Percentiles rank a stretch among this genome's conserved stretches.
These are phyloP conservation scores for Hyperopisus bebe DNA, from an alignment of 2,113 vertebrate genomes.

Conservation along the genomic window DNA sequence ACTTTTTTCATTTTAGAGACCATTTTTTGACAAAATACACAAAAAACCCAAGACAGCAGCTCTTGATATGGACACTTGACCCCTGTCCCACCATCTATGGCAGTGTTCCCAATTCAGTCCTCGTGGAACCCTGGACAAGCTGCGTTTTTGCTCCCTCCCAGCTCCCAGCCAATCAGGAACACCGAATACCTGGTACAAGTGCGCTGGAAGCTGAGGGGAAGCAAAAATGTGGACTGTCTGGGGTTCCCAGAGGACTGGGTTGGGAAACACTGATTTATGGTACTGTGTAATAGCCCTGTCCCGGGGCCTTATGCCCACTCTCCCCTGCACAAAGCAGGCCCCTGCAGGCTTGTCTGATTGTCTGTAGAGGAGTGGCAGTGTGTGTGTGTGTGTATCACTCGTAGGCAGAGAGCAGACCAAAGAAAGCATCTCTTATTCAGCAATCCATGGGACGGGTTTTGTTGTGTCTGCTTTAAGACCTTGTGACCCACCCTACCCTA, in stretches of 20 bases:
- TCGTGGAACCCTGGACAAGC: no score
- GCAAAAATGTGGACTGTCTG: no score
- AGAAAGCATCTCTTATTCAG: not conserved
- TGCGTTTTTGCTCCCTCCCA: no score
- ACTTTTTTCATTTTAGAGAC: constrained; percentile 33
- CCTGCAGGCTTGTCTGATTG: not conserved
- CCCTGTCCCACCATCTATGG: not conserved
- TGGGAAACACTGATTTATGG: no score
- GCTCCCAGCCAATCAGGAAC: no score
- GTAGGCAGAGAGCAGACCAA: not conserved
- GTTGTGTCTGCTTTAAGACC: not conserved
- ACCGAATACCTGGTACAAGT: no score
- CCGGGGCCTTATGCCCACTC: not conserved
- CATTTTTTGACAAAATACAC: constrained; percentile 51
- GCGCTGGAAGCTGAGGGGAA: no score
- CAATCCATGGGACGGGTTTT: not conserved
- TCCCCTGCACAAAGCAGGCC: not conserved
- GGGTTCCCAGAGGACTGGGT: no score
- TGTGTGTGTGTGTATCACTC: not conserved
- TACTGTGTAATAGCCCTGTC: not conserved
- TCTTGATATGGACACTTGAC: constrained; percentile 29
- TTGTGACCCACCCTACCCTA: constrained; percentile 14
- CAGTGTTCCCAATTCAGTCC: not conserved
- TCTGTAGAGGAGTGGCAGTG: not conserved
- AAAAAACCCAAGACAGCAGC: constrained; percentile 45